Evolutionary conservation across 2,797 vertebrate species (phyloP), one percentile per base, ranked within the genome.

Genomic region (Pangasius larnaudii): DNA sequence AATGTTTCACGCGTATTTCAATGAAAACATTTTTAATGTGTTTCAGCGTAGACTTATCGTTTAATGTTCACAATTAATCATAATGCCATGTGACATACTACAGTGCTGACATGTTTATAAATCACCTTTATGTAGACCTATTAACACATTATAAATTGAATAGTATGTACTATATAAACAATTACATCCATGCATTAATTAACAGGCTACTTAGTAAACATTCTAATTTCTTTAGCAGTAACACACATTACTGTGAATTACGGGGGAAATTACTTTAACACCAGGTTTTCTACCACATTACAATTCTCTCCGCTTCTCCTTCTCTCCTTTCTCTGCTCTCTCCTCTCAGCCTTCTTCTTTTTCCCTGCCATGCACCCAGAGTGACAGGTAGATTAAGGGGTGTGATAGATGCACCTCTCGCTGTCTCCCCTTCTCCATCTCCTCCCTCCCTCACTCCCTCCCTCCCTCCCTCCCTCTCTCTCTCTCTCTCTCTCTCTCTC

Each of bases 311-410:
- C 61, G 49, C 65, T 59, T 80, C 84, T 75, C 87, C 85, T 59
- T 46, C 86, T 78, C 71, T 24, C 80, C 75, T 77, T 89, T 78
- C 82, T 89, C 89, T 78, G 33, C 79, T 86, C 86, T 82, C 75
- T 75, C 82, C 51, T 56, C 86, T 61, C 79, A 51, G 36, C 46
- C 58, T 69, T 56, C 69, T 87, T 89, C 82, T 88, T 85, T 83
- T 85, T 42, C 36, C 63, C 72, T 91, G 84, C 86, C 82, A 84
- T 88, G 53, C 36, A 61, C 88, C 89, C 85, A 46, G 93, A 95
- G 93, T 96, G 96, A 95, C 95, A 96, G 96, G 96, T 96, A 96
- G 96, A 96, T 96, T 96, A 96, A 96, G 94, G 95, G 95, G 92
- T 65, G 93, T 96, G 96, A 96, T 96, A 96, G 95, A 96, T 96